Conservation (phyloP, 2,888 invertebrate genomes). For the Ceriagrion tenellum region DNA sequence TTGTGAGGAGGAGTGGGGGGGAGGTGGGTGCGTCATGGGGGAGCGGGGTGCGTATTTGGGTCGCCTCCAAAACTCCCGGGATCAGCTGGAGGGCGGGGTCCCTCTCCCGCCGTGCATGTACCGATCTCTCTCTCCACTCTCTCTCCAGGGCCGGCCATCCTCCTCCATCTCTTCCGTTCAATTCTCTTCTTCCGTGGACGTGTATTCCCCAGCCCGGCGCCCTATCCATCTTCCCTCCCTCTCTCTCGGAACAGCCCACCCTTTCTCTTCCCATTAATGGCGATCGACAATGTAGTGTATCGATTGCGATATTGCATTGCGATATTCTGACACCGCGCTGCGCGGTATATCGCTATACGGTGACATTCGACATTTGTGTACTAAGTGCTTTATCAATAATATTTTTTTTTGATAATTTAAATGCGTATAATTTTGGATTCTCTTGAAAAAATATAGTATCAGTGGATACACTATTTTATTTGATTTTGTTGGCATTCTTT, state of each 20-base stretch:
- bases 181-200: neutral
- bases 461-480: no score
- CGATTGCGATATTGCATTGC: no score
- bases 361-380: no score
- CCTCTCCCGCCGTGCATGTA: neutral
- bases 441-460: no score
- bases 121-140: neutral
- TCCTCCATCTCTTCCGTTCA: neutral
- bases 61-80: neutral
- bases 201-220: neutral
- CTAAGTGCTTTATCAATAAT: no score
- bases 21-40: neutral
- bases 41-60: neutral
- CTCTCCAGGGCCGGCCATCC: neutral
- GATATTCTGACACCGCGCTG: no score
- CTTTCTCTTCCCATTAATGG: neutral
- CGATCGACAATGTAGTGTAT: no score
- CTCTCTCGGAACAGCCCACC: neutral
- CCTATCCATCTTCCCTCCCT: neutral
- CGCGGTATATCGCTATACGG: no score
- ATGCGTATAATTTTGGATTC: no score
- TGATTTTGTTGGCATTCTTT: no score
- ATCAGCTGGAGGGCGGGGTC: slow-evolving; percentile 17
- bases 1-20: no score
- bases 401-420: no score